Evolutionary conservation across 2,113 vertebrate species (phyloP).

Genomic region (Stegostoma tigrinum): DNA sequence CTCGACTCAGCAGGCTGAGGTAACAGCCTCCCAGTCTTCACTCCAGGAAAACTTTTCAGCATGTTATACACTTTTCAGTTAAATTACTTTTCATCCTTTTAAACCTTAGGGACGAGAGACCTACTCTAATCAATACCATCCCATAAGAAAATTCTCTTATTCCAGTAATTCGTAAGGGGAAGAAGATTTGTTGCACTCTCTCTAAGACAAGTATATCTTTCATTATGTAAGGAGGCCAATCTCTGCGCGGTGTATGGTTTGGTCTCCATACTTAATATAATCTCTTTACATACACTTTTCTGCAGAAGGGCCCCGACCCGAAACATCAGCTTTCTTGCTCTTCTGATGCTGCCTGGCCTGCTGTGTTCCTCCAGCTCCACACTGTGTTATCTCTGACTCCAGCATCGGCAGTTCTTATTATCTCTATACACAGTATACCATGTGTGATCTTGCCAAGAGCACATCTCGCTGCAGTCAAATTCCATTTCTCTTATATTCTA

Average conservation of each 20-base stretch:
- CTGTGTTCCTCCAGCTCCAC: too few species aligned
- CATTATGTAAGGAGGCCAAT: neutral
- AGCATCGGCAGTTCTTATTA: too few species aligned
- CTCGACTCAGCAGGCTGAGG: neutral
- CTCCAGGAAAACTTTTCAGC: neutral
- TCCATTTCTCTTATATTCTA: neutral
- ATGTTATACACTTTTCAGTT: neutral
- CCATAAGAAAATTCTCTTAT: too few species aligned
- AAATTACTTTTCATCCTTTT: neutral
- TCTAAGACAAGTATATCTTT: neutral
- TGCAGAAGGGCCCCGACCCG: too few species aligned
- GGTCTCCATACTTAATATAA: too few species aligned
- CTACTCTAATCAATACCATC: too few species aligned
- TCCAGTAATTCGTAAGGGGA: neutral
- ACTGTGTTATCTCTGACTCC: too few species aligned
- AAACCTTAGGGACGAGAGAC: neutral
- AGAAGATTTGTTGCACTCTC: neutral
- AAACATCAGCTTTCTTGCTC: too few species aligned
- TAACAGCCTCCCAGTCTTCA: neutral
- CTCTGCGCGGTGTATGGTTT: too few species aligned
- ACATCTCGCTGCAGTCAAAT: neutral
- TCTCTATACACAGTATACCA: neutral
- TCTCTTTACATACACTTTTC: too few species aligned
- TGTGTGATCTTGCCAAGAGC: neutral
- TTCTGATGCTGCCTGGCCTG: too few species aligned